Conservation (phyloP, 2,113 vertebrate species). For the Myotis yumanensis region DNA sequence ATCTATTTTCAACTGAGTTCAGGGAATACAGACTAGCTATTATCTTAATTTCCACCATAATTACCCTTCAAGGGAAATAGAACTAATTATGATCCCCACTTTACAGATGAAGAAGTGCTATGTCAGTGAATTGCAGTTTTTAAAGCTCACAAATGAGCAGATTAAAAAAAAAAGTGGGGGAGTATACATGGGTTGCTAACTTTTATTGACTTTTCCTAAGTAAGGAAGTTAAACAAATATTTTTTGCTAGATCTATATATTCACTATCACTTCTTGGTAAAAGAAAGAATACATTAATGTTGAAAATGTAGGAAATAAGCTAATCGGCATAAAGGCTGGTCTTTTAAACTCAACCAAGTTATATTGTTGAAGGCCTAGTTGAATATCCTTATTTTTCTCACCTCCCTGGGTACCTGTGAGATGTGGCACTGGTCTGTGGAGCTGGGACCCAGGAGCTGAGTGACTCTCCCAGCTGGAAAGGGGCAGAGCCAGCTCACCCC, state of each 20-base stretch:
- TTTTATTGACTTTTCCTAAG: constrained; percentile 14
- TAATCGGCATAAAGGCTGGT: background rate
- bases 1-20: constrained; percentile 8
- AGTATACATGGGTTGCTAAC: background rate
- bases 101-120: background rate
- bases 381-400: background rate
- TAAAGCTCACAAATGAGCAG: background rate
- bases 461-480: background rate
- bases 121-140: background rate
- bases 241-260: background rate
- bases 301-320: background rate
- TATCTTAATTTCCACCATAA: background rate
- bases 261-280: background rate
- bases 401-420: background rate
- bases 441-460: background rate
- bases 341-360: background rate
- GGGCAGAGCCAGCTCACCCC: background rate
- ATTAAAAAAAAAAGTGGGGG: background rate
- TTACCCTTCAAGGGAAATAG: background rate
- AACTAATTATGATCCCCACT: background rate
- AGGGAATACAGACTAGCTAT: background rate
- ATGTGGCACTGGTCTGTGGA: background rate
- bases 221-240: background rate
- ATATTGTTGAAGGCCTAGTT: background rate
- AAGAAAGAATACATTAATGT: constrained; percentile 16